Evolutionary conservation across 2,113 vertebrate genomes (phyloP), one percentile per base, ranked within the genome.

Genomic region (Peromyscus polionotus): DNA sequence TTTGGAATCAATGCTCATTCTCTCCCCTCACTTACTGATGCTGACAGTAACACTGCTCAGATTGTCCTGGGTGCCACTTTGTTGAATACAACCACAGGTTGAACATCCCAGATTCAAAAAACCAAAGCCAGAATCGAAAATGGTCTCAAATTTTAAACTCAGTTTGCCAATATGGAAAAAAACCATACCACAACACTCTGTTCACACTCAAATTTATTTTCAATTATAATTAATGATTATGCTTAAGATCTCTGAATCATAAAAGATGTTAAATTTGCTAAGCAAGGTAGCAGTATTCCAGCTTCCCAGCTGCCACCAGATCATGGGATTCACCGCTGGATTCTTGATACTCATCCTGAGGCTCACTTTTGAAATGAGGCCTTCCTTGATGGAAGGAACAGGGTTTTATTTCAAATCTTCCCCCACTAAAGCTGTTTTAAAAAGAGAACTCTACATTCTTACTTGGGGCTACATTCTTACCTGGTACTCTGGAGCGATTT

Each of bases 1-100:
- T 54, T 83, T 87, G 24, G 92, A 95, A 96, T 93, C 90, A 89
- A 63, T 28, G 26, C 68, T 63, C 20, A 45, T 70, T 88, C 59
- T 86, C 28, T 84, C 5, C n/a, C 1, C 77, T 89, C 33, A 24
- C 54, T 90, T 36, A 22, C 16, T 14, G 61, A 75, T 26, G 59
- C 54, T 93, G 96, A 88, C 17, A 57, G 12, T 5, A 13, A 63
- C 31, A 26, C 24, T 26, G 42, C 26, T 59, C 5, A 5, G 57
- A 5, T 51, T 36, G 17, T 31, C 75, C 14, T 39, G 59, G 9
- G 3, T 31, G 14, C 86, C 28, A 39, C 13, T 80, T 57, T 13
- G 7, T 0, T 7, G 12, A 63, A 42, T 5, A 2, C 19, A 14
- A 48, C 17, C 22, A 70, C 42, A 65, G 22, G 33, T 61, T 28